Percentiles rank a stretch among this genome's conserved stretches.
Evolutionary conservation across 1,140 invertebrate species (phyloP).

Genomic region (Lepidurus apus): DNA sequence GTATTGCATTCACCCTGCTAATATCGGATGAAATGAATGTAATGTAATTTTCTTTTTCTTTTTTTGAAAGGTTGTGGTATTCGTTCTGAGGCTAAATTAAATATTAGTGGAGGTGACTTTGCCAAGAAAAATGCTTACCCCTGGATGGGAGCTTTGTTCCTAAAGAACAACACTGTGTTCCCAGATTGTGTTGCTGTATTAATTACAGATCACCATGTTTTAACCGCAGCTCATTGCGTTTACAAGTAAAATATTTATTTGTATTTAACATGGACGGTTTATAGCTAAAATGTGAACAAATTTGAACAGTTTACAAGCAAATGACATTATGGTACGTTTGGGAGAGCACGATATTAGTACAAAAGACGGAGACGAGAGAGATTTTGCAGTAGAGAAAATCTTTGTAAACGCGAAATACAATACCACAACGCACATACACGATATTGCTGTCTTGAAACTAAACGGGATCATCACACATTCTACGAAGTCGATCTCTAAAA

Average conservation of each 20-base stretch:
- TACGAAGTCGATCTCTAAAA: conserved; percentile 38
- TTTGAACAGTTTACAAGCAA: conserved; percentile 37
- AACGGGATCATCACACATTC: conserved; percentile 35
- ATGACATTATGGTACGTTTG: conserved; percentile 41
- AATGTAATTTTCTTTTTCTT: too few relatives aligned
- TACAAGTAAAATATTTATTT: conserved; percentile 36
- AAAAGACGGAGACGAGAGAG: conserved; percentile 36
- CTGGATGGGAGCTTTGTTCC: conserved; percentile 69
- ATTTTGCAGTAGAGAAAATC: conserved; percentile 36
- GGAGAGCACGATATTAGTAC: conserved; percentile 42
- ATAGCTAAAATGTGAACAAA: too few relatives aligned
- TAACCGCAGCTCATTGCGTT: conserved; percentile 72
- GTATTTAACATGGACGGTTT: background rate
- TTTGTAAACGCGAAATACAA: conserved; percentile 39
- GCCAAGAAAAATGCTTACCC: conserved; percentile 68
- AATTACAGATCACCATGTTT: conserved; percentile 68
- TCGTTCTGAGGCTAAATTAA: conserved; percentile 50
- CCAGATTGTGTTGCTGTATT: conserved; percentile 69
- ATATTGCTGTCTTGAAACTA: conserved; percentile 43
- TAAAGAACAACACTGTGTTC: conserved; percentile 38
- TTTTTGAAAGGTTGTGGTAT: conserved; percentile 57
- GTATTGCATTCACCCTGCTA: too few relatives aligned
- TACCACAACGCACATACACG: conserved; percentile 41
- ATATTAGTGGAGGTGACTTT: conserved; percentile 56
- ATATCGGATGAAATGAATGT: too few relatives aligned